Percentiles rank a stretch among this genome's conserved stretches.
Conservation (phyloP, 37 sponge, comb jelly and placozoan genomes). For the Dysidea cf. avara region DNA sequence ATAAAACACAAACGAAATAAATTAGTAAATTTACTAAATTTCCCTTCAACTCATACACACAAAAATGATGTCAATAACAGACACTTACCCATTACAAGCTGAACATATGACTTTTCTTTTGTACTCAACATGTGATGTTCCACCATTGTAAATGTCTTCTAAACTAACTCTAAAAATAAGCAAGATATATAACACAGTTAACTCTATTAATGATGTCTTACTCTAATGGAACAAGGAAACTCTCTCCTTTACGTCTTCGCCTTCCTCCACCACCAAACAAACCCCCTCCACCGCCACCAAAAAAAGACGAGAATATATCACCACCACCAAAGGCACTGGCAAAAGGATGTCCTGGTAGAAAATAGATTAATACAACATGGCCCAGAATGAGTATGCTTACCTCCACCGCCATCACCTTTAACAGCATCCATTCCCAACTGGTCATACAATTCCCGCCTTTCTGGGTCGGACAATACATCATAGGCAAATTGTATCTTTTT, state of each 20-base stretch:
- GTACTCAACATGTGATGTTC: constrained; percentile 58
- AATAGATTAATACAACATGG: constrained; percentile 8
- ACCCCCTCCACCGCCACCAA: constrained; percentile 46
- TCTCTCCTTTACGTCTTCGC: constrained; percentile 51
- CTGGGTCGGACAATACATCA: constrained; percentile 68
- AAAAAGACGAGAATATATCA: constrained; percentile 51
- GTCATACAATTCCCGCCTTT: constrained; percentile 79
- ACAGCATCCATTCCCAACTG: constrained; percentile 62
- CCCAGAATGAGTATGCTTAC: constrained; percentile 1
- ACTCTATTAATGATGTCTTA: no score
- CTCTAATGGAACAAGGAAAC: constrained; percentile 71
- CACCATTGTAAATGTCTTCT: constrained; percentile 78
- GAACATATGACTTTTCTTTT: constrained; percentile 72
- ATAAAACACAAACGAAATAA: no score
- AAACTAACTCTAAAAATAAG: constrained; percentile 63
- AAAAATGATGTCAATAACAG: no score
- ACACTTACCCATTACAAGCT: constrained; percentile 73
- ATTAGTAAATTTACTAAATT: no score
- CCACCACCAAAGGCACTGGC: constrained; percentile 29
- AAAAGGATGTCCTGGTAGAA: background rate
- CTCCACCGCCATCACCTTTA: constrained; percentile 37
- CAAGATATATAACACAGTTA: no score
- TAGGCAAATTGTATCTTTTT: constrained; percentile 76
- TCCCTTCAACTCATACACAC: no score
- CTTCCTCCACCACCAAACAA: constrained; percentile 41